Evolutionary conservation across 2,888 invertebrate species (phyloP).

Genomic region (Lithophane socia): DNA sequence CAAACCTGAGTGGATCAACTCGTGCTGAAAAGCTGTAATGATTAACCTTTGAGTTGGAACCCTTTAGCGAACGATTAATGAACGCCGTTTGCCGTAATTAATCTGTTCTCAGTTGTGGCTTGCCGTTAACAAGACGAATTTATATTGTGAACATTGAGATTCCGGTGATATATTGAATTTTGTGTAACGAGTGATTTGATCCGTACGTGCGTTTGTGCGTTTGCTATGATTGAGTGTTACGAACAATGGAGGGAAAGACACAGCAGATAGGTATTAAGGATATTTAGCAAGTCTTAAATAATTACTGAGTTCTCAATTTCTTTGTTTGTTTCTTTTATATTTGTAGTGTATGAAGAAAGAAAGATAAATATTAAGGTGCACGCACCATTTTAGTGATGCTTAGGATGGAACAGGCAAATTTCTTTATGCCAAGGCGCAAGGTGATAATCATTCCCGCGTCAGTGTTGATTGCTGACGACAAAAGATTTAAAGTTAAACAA

Average conservation of each 20-base stretch:
- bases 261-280: not conserved
- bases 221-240: conserved; percentile 35
- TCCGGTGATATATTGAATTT: conserved; percentile 56
- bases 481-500: conserved; percentile 10
- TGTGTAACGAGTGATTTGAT: conserved; percentile 53
- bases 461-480: not conserved
- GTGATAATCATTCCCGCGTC: not conserved
- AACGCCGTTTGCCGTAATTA: conserved; percentile 72
- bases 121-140: conserved; percentile 60
- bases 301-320: not conserved
- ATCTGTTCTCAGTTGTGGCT: conserved; percentile 61
- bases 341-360: not conserved
- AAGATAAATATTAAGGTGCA: not conserved
- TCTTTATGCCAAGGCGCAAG: not conserved
- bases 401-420: not conserved
- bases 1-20: conserved; percentile 63
- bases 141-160: conserved; percentile 59
- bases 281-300: not conserved
- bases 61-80: conserved; percentile 75
- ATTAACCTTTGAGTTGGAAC: conserved; percentile 72
- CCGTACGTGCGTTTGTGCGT: conserved; percentile 26
- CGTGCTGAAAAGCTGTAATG: conserved; percentile 68
- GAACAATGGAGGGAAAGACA: conserved; percentile 7
- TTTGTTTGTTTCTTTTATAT: not conserved
- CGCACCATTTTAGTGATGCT: not conserved